A percentile compares a stretch with the other conserved stretches of the same genome.
phyloP scores from a whole-genome alignment of 1,140 invertebrate species.

The Conopomorpha cramerella region DNA sequence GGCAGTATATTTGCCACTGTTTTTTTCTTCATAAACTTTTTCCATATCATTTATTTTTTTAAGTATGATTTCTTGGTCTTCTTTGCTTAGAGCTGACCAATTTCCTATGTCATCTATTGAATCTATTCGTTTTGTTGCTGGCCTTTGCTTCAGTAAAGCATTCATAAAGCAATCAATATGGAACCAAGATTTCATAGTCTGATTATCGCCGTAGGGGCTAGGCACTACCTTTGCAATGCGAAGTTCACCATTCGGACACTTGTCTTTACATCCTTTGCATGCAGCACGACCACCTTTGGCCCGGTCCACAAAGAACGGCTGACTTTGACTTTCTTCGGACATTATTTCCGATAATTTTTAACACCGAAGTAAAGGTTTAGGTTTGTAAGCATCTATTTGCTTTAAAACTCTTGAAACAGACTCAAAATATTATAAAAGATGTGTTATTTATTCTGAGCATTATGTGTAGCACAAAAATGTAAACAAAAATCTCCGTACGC shows the following conservation, averaged over 20 bases:
- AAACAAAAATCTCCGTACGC: too few species aligned
- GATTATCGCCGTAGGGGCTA: slow-evolving; percentile 82
- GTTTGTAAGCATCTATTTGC: too few species aligned
- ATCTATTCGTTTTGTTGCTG: slow-evolving; percentile 82
- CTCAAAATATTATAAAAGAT: too few species aligned
- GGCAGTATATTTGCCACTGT: slow-evolving; percentile 46
- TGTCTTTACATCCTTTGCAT: slow-evolving; percentile 88
- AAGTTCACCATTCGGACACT: slow-evolving; percentile 73
- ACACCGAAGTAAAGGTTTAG: too few species aligned
- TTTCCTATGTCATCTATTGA: slow-evolving; percentile 79
- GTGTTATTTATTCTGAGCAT: too few species aligned
- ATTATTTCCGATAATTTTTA: slow-evolving; percentile 12
- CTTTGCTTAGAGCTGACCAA: slow-evolving; percentile 69
- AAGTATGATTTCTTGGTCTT: slow-evolving; percentile 71
- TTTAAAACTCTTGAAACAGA: too few species aligned
- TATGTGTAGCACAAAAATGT: too few species aligned
- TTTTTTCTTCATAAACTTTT: slow-evolving; percentile 53
- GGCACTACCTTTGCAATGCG: slow-evolving; percentile 75
- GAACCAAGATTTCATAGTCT: slow-evolving; percentile 83
- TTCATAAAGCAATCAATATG: slow-evolving; percentile 83
- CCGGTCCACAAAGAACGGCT: slow-evolving; percentile 72
- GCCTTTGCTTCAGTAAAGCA: slow-evolving; percentile 75
- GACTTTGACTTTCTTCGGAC: slow-evolving; percentile 39
- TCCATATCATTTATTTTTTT: slow-evolving; percentile 65
- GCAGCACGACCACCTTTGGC: slow-evolving; percentile 79